Evolutionary conservation across 2,888 invertebrate species (phyloP).

Genomic region (Amphipyra berbera): DNA sequence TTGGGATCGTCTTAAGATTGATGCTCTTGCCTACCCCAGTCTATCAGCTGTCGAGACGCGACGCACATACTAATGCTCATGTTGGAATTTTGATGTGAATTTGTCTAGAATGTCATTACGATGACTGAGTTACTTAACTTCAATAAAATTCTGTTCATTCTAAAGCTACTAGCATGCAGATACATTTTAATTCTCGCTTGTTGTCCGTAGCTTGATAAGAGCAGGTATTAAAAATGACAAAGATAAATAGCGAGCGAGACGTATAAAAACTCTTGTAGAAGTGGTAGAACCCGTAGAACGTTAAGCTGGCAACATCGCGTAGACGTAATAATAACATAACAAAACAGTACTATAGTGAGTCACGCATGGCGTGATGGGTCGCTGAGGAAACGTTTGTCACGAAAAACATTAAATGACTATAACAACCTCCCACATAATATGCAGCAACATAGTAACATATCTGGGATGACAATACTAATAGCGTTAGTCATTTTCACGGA

Average conservation of each 20-base stretch:
- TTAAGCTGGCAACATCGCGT: slow-evolving; percentile 70
- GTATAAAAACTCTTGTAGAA: slow-evolving; percentile 47
- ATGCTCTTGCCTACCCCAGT: slow-evolving; percentile 58
- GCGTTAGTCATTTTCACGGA: slow-evolving; percentile 18
- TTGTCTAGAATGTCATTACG: slow-evolving; percentile 23
- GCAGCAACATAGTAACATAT: slow-evolving; percentile 25
- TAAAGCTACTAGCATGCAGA: neutral
- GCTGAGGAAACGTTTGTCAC: slow-evolving; percentile 78
- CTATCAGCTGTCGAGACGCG: slow-evolving; percentile 56
- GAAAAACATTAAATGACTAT: slow-evolving; percentile 71
- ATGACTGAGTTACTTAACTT: slow-evolving; percentile 2
- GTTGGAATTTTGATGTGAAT: slow-evolving; percentile 40
- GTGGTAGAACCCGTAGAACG: slow-evolving; percentile 8
- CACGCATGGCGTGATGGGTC: slow-evolving; percentile 77
- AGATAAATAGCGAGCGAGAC: slow-evolving; percentile 20
- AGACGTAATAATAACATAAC: slow-evolving; percentile 72
- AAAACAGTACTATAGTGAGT: slow-evolving; percentile 76
- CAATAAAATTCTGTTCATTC: neutral
- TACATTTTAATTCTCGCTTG: neutral
- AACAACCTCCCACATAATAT: slow-evolving; percentile 33
- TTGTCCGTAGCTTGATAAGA: slow-evolving; percentile 8
- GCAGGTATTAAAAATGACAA: slow-evolving; percentile 4
- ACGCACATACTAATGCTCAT: slow-evolving; percentile 50
- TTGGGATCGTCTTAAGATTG: slow-evolving; percentile 65
- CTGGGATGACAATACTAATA: slow-evolving; percentile 25